Conservation (phyloP, 1,140 invertebrate species). For the Carposina sasakii region DNA sequence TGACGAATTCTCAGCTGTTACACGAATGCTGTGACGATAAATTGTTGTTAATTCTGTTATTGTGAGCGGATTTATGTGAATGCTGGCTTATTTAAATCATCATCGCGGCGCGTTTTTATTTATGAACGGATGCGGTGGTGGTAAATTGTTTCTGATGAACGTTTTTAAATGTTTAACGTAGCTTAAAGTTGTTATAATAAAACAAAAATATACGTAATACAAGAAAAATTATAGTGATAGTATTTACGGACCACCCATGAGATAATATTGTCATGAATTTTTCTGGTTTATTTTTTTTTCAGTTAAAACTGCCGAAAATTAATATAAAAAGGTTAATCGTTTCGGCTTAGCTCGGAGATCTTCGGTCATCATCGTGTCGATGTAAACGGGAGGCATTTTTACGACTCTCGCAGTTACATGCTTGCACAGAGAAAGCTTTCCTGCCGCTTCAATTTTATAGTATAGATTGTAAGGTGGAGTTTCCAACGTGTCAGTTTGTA, state of each 20-base stretch:
- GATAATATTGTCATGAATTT: too few relatives aligned
- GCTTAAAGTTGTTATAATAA: too few relatives aligned
- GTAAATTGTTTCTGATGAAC: too few relatives aligned
- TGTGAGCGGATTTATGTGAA: constrained; percentile 34
- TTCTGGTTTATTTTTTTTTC: too few relatives aligned
- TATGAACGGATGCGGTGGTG: too few relatives aligned
- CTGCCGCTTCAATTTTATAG: constrained; percentile 11
- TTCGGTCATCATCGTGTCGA: constrained; percentile 41
- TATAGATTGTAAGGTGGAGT: constrained; percentile 13
- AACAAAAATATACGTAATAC: too few relatives aligned
- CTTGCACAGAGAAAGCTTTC: constrained; percentile 14
- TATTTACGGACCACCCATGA: too few relatives aligned
- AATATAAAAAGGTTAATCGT: too few relatives aligned
- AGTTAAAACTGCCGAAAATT: too few relatives aligned
- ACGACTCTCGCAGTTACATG: constrained; percentile 39
- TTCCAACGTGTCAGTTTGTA: constrained; percentile 5
- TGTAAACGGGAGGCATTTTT: constrained; percentile 51
- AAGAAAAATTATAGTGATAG: too few relatives aligned
- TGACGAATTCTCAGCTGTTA: constrained; percentile 38
- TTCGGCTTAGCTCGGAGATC: constrained; percentile 32
- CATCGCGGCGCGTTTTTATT: too few relatives aligned
- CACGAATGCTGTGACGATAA: constrained; percentile 45
- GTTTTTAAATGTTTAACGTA: too few relatives aligned
- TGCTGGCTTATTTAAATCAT: constrained; percentile 25
- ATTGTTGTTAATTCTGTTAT: constrained; percentile 60